A percentile compares a stretch with the other conserved stretches of the same genome.
phyloP scores from a whole-genome alignment of 2,888 invertebrate species.

The Drosophila mulleri region DNA sequence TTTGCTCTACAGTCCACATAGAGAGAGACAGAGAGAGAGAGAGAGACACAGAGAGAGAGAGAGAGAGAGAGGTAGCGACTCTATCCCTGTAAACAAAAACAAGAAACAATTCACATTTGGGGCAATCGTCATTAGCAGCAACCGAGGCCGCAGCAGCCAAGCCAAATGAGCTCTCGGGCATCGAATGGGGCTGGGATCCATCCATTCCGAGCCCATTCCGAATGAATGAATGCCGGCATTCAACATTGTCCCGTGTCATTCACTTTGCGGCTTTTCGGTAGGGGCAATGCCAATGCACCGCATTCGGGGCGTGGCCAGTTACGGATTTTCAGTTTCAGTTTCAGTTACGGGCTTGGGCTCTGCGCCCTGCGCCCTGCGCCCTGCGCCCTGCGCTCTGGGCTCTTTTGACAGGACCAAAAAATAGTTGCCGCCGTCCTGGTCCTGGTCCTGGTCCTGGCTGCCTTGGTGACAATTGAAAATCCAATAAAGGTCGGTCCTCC shows the following conservation, averaged over 20 bases:
- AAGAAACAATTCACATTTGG: constrained; percentile 45
- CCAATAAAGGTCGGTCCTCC: constrained; percentile 69
- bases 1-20: constrained; percentile 5
- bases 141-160: constrained; percentile 56
- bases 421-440: constrained; percentile 54
- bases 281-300: constrained; percentile 4
- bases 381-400: too few relatives aligned
- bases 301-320: constrained; percentile 4
- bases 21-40: too few relatives aligned
- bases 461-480: constrained; percentile 78
- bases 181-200: neutral
- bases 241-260: constrained; percentile 61
- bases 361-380: too few relatives aligned
- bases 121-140: constrained; percentile 77
- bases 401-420: constrained; percentile 51
- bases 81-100: constrained; percentile 39
- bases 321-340: constrained; percentile 16
- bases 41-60: too few relatives aligned
- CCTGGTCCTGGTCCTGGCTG: constrained; percentile 19
- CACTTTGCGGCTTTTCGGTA: constrained; percentile 66
- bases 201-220: constrained; percentile 22
- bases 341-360: constrained; percentile 12
- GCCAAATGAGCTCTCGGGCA: constrained; percentile 29
- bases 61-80: neutral
- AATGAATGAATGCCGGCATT: constrained; percentile 51